Evolutionary conservation across 2,797 vertebrate species (phyloP).

Genomic region (Lophotriccus pileatus): DNA sequence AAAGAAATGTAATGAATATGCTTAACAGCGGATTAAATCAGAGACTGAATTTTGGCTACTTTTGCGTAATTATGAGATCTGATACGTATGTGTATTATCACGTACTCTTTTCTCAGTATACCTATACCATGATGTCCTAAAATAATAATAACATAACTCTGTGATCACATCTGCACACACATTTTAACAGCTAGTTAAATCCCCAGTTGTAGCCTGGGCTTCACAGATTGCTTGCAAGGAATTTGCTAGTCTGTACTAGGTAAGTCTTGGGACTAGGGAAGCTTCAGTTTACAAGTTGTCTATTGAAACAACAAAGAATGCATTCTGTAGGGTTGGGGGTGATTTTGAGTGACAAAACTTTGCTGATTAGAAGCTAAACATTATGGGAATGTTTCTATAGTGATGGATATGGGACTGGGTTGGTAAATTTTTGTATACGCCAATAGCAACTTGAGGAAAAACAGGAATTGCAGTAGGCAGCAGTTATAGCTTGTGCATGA

Average conservation of each 20-base stretch:
- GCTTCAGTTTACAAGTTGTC: not conserved
- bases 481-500: fast-evolving
- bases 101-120: not conserved
- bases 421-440: not conserved
- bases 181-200: not conserved
- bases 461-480: not conserved
- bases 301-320: not conserved
- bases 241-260: not conserved
- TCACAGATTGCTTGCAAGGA: not conserved
- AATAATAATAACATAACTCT: not conserved
- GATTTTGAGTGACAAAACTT: not conserved
- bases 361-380: not conserved
- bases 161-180: not conserved
- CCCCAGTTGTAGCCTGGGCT: not conserved
- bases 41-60: not conserved
- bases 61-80: not conserved
- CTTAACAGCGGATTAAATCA: not conserved
- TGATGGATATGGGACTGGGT: not conserved
- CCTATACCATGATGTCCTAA: not conserved
- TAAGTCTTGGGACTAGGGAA: not conserved
- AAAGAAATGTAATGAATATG: not conserved
- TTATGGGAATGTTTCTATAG: not conserved
- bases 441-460: not conserved
- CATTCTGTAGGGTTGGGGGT: not conserved
- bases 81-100: not conserved